These are phyloP conservation scores for Tribolium madens DNA, from an alignment of 1,140 invertebrate species.

Conservation along the genomic window DNA sequence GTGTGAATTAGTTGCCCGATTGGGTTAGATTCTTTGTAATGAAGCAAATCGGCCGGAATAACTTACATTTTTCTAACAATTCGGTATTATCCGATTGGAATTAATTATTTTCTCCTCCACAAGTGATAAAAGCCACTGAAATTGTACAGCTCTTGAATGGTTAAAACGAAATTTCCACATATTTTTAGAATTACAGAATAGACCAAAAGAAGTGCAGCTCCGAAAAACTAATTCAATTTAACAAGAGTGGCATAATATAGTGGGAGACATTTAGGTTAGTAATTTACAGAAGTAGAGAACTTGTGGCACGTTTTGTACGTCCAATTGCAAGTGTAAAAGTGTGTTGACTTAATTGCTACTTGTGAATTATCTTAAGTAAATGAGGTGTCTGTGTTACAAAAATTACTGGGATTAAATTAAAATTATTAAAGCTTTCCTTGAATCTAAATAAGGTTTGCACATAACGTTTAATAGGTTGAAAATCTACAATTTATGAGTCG, in stretches of 20 bases:
- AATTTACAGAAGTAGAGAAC: neutral
- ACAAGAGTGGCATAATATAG: neutral
- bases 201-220: neutral
- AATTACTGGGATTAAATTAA: neutral
- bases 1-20: neutral
- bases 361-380: neutral
- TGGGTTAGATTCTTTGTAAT: neutral
- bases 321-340: neutral
- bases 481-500: neutral
- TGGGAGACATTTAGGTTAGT: neutral
- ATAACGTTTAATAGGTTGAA: neutral
- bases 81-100: neutral
- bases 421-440: neutral
- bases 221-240: neutral
- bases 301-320: neutral
- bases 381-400: neutral
- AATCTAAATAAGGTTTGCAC: neutral
- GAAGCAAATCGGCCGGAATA: neutral
- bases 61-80: constrained; percentile 3
- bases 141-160: neutral
- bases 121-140: neutral
- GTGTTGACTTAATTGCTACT: neutral
- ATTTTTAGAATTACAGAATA: neutral
- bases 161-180: too few species aligned
- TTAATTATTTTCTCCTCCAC: neutral